Conservation (phyloP, 2,797 vertebrate genomes). For the Paramormyrops hopkinsi region DNA sequence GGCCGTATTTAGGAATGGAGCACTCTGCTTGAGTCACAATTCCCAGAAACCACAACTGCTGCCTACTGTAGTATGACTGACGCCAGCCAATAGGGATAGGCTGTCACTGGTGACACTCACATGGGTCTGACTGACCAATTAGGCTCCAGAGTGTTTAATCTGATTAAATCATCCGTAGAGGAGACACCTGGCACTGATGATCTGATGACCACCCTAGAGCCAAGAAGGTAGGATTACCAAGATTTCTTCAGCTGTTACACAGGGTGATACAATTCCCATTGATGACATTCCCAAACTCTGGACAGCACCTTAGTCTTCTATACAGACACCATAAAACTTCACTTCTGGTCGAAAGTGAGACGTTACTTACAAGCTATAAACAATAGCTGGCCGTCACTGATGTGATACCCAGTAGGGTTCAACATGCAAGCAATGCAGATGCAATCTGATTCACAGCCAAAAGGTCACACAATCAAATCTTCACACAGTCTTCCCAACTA, state of each 20-base stretch:
- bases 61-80: not conserved
- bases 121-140: not conserved
- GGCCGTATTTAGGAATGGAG: not conserved
- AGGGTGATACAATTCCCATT: not conserved
- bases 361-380: not conserved
- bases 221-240: not conserved
- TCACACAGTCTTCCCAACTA: not conserved
- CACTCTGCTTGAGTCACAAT: not conserved
- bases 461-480: not conserved
- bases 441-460: not conserved
- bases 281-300: not conserved
- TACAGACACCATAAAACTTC: not conserved
- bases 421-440: conserved; percentile 1
- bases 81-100: not conserved
- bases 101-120: not conserved
- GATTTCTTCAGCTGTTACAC: not conserved
- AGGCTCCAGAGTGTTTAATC: not conserved
- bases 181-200: not conserved
- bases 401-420: not conserved
- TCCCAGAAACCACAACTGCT: not conserved
- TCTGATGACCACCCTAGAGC: not conserved
- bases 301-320: not conserved
- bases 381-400: not conserved
- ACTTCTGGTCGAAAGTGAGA: not conserved
- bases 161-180: not conserved